phyloP scores from a whole-genome alignment of 1,140 invertebrate genomes.

The Cataglyphis hispanica region DNA sequence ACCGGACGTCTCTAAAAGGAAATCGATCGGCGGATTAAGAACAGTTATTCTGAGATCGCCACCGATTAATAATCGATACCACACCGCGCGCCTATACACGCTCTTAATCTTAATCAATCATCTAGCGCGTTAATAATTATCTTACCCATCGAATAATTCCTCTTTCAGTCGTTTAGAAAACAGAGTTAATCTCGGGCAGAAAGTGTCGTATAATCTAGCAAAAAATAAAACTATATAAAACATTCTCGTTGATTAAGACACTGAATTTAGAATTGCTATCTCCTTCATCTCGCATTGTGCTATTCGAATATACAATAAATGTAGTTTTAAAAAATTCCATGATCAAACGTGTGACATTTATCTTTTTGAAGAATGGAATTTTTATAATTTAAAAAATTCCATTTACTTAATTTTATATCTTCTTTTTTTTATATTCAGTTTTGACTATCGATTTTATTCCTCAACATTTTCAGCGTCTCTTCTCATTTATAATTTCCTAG shows the following conservation, averaged over 20 bases:
- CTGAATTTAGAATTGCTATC: background rate
- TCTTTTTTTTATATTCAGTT: background rate
- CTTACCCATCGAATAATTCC: background rate
- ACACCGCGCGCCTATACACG: background rate
- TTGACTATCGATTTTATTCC: background rate
- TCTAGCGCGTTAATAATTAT: constrained; percentile 32
- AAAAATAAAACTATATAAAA: background rate
- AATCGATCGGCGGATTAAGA: constrained; percentile 43
- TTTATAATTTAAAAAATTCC: background rate
- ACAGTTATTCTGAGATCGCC: constrained; percentile 36
- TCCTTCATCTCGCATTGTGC: background rate
- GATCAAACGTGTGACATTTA: background rate
- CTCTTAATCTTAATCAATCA: constrained; percentile 45
- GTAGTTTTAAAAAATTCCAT: background rate
- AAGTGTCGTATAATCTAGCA: background rate
- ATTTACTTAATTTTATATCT: background rate
- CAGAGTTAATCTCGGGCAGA: background rate
- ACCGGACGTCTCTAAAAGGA: constrained; percentile 1
- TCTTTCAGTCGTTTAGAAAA: constrained; percentile 16
- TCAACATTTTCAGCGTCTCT: background rate
- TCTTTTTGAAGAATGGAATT: background rate
- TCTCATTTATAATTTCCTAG: background rate
- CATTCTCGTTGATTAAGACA: background rate
- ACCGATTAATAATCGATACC: constrained; percentile 26
- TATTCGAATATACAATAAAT: background rate